Evolutionary conservation across 2,113 vertebrate genomes (phyloP).

Genomic region (Chiloscyllium plagiosum): DNA sequence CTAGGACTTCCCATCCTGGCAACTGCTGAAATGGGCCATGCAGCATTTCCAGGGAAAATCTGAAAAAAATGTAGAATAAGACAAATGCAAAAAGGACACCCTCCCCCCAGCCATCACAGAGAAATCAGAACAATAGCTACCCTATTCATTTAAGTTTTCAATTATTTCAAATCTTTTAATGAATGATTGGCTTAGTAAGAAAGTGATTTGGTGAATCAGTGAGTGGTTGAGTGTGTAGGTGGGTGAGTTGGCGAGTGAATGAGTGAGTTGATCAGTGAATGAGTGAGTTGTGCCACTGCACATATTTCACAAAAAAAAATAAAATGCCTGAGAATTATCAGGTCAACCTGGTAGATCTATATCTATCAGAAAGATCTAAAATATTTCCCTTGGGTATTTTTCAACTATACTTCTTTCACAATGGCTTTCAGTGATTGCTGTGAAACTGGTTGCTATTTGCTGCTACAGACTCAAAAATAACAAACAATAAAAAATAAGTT

Average conservation of each 20-base stretch:
- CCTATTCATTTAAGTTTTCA: not conserved
- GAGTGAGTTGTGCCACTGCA: not conserved
- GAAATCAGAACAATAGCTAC: not conserved
- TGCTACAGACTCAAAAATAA: not conserved
- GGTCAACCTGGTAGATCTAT: not conserved
- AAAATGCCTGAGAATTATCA: slow-evolving; percentile 1
- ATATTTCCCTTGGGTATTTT: not conserved
- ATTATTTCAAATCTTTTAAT: no score
- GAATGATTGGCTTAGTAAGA: not conserved
- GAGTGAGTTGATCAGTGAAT: not conserved
- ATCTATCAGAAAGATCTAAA: not conserved
- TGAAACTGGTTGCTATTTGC: slow-evolving; percentile 17
- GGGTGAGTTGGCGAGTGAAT: not conserved
- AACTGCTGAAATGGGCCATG: not conserved
- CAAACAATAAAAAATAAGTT: slow-evolving; percentile 22
- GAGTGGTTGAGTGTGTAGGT: not conserved
- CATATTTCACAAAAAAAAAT: not conserved
- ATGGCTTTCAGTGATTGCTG: slow-evolving; percentile 14
- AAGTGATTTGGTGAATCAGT: not conserved
- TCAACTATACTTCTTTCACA: not conserved
- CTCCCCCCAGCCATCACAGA: no score
- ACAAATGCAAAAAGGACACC: not conserved
- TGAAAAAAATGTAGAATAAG: not conserved
- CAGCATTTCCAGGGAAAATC: not conserved
- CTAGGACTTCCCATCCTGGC: no score